Percentiles rank a stretch among this genome's conserved stretches.
These are phyloP conservation scores for Toxonevra muliebris DNA, from an alignment of 2,888 invertebrate species.

Conservation along the genomic window DNA sequence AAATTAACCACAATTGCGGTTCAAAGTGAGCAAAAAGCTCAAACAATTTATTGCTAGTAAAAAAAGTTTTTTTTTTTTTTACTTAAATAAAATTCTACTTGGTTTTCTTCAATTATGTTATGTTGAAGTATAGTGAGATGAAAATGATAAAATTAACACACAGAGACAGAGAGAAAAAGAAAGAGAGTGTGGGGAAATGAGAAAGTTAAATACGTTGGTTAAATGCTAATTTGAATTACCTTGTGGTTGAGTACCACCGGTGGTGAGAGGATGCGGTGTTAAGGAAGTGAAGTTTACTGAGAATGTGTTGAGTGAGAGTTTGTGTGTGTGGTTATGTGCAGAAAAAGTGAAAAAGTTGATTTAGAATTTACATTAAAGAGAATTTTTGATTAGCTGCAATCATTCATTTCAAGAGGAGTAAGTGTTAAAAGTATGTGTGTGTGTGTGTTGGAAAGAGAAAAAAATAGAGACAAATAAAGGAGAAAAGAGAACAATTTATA, in stretches of 20 bases:
- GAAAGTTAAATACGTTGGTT: conserved; percentile 24
- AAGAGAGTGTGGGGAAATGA: neutral
- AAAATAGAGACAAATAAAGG: too few relatives aligned
- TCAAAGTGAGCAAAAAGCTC: neutral
- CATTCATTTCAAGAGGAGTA: too few relatives aligned
- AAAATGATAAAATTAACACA: neutral
- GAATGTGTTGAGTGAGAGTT: too few relatives aligned
- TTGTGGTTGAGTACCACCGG: conserved; percentile 19
- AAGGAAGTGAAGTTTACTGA: neutral
- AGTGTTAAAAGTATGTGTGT: too few relatives aligned
- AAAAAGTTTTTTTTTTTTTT: neutral
- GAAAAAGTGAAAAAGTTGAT: too few relatives aligned
- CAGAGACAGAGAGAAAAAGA: neutral
- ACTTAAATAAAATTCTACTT: neutral
- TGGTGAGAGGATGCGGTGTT: neutral
- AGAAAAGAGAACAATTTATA: too few relatives aligned
- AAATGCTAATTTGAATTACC: conserved; percentile 22
- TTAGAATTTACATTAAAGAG: too few relatives aligned
- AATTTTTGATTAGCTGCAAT: too few relatives aligned
- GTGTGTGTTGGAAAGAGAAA: too few relatives aligned
- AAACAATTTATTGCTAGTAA: neutral
- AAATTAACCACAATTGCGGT: conserved; percentile 1
- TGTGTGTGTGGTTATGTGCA: too few relatives aligned
- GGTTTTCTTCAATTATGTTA: neutral
- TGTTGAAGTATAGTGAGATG: neutral